Base-by-base conservation (phyloP, 92 coral and sea anemone species). In the Paramuricea clavata region DNA sequence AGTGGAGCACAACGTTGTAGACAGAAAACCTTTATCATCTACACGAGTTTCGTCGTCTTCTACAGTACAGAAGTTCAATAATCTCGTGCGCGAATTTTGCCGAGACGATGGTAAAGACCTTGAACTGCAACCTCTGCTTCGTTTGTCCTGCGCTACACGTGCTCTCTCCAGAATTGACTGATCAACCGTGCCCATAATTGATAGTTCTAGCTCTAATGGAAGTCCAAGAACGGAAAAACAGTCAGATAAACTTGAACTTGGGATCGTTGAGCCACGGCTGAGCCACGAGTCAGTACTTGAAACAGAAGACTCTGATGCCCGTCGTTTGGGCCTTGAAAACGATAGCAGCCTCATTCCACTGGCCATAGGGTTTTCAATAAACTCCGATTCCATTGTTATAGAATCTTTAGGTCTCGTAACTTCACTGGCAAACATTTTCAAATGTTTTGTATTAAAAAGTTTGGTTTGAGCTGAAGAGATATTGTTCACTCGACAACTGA, bases 1-100 rank as follows among this genome's bases (percentile, higher is more conserved):
- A 17, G 84, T 79, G 73, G 84, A 79, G n/a, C 84, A 79, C 84
- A 79, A 42, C 12, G 84, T 79, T 6, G 84, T 79, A 13, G 84
- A 56, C 56, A 79, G 22, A n/a, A 61, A 41, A 41, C 73, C 84
- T 79, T 79, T 21, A 0, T 57, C 44, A 21, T 79, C 36, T 6
- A 60, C n/a, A 31, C 44, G 54, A 12, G 84, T 79, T 52, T 60
- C 56, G 21, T 23, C 72, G 39, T 60, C 57, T 22, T 30, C 34
- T 1, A 15, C 47, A 35, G 41, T 76, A 30, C 67, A n/a, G 12
- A 22, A 3, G 43, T 22, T 39, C 44, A 33, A 32, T 12, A 34
- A 54, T 28, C 67, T 52, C 41, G 43, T 19, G 56, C 73, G 84
- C 23, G 15, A n/a, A 21, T 27, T 25, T 22, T 49, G 49, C 59